Evolutionary conservation across 2,888 invertebrate genomes (phyloP).

Genomic region (Rosalia funebris): DNA sequence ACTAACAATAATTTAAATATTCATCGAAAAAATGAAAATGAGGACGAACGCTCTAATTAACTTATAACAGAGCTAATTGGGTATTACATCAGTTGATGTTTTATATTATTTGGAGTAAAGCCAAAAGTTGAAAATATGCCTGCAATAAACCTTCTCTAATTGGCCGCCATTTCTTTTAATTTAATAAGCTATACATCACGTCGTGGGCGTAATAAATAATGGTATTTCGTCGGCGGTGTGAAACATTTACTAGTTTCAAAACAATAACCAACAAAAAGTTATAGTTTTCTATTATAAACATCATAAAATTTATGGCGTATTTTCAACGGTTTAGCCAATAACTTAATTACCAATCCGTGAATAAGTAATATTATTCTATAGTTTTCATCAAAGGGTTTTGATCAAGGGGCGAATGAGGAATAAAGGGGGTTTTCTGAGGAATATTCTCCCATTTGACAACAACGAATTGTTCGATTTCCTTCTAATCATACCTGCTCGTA

Average conservation of each 20-base stretch:
- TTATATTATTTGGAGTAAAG: not conserved
- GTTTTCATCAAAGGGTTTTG: too few species aligned
- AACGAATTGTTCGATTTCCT: too few species aligned
- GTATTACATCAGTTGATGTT: not conserved
- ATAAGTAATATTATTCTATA: too few species aligned
- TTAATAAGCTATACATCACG: slow-evolving; percentile 1
- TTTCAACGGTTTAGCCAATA: too few species aligned
- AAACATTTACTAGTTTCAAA: not conserved
- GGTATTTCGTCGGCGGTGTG: not conserved
- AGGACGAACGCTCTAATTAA: not conserved
- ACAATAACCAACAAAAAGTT: not conserved
- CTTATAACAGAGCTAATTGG: not conserved
- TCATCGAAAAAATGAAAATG: too few species aligned
- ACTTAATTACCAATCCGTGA: too few species aligned
- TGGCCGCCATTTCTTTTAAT: not conserved
- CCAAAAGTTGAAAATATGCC: not conserved
- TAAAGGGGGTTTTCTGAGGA: too few species aligned
- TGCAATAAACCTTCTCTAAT: slow-evolving; percentile 2
- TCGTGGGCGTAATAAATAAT: not conserved
- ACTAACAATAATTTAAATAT: too few species aligned
- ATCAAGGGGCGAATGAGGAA: too few species aligned
- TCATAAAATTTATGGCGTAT: not conserved
- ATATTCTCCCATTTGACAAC: too few species aligned
- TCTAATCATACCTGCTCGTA: too few species aligned
- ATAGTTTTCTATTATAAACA: too few species aligned